Base-by-base conservation (phyloP, 2,113 vertebrate genomes). In the Dasypus novemcinctus region DNA sequence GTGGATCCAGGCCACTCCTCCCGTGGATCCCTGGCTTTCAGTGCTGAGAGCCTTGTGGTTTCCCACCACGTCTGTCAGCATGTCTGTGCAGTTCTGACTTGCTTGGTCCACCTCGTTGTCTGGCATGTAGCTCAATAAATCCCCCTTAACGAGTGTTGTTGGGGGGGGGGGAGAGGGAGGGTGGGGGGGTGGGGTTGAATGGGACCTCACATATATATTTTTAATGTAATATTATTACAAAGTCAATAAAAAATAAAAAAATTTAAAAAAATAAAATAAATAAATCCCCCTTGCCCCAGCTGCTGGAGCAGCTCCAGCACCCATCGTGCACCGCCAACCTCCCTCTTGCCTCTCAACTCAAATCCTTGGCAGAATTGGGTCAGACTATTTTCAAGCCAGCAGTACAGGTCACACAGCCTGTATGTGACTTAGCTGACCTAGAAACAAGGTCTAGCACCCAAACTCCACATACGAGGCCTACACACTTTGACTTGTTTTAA, bases 21-120 rank as follows among this genome's bases (percentile, higher is more conserved):
- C 18, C 69, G 23, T 43, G 72, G 11, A 17, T 2, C 11, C 11
- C 12, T 4, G 29, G 10, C 10, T 0, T 1, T 8, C 14, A 17
- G 54, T 36, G n/a, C 54, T 52, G 29, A 29, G 15, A 7, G 20
- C 84, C 68, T 12, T 9, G 5, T 9, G 7, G 11, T 29, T 59
- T 46, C 14, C 18, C 7, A 1, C 11, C 6, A 29, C 49, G 36
- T 10, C 36, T 38, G 33, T 59, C 7, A 11, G 52, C 41, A 14
- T 1, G 1, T 7, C 54, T 5, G 0, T 31, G 27, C 14, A 1
- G 15, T 54, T 57, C 49, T 63, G 4, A 4, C 33, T 14, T 8
- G 29, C 79, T 31, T 18, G 54, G 31, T 38, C 41, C 10, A 0
- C 4, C 5, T 18, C 21, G 31, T 1, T 33, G 8, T 11, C 31